Evolutionary conservation across 2,888 invertebrate genomes (phyloP), one percentile per base, ranked within the genome.

Genomic region (Agriopis aurantiaria): DNA sequence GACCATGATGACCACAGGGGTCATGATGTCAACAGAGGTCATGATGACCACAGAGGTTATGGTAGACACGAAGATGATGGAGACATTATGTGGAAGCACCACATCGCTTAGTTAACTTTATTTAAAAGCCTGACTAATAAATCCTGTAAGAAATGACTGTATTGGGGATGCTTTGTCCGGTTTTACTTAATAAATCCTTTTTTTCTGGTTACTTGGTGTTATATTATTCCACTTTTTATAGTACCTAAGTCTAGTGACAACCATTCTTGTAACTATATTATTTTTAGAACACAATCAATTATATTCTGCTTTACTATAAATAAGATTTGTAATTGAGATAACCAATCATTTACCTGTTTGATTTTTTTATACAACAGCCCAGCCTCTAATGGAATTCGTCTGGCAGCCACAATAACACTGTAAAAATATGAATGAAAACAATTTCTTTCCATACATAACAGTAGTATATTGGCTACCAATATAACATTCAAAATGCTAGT

Each of bases 11-110:
- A 62, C 0, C 45, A 49, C 9, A 61, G 41, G 48, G 55, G 8
- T 40, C 67, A 59, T 53, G 71, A 59, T 49, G 55, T 65, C 11
- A 8, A 41, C n/a, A 56, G 41, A 14, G 41, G n/a, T 40, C 43
- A 56, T 43, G 33, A 14, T 51, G 48, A 61, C 3, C 49, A 49
- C 12, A 61, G 45, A 48, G 58, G 12, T 40, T 40, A 56, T 59
- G 62, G 59, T 33, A 43, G 43, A 11, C 43, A 43, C 17, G 41
- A 17, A 2, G 14, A 43, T 11, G 8, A 57, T 3, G 46, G 23
- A 9, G 23, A 58, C 12, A n/a, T 12, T 33, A 8, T 33, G 23
- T 48, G 46, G 58, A 12, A 46, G 14, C 46, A 48, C 33, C 11
- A 33, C 12, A 8, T 3, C 10, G 9, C 17, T 41, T 46, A 58